Conservation (phyloP, 2,113 vertebrate species). For the Ia io region DNA sequence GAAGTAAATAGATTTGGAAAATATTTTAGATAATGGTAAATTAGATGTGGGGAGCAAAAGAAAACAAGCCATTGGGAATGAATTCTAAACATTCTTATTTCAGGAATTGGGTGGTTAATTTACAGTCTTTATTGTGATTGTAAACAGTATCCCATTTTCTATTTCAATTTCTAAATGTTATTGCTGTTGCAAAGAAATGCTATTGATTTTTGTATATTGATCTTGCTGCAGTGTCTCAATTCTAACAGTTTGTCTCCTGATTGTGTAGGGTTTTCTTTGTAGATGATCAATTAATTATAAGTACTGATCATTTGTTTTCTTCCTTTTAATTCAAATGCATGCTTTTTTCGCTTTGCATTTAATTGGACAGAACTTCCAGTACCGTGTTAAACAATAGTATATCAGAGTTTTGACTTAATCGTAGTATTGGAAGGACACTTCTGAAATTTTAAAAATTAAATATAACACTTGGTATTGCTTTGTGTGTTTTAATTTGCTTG, state of each 20-base stretch:
- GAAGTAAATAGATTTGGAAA: not conserved
- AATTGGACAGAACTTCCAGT: not conserved
- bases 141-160: slow-evolving; percentile 19
- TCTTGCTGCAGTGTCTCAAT: not conserved
- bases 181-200: not conserved
- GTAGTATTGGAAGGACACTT: not conserved
- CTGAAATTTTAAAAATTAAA: not conserved
- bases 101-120: not conserved
- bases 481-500: not conserved
- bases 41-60: not conserved
- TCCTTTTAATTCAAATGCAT: not conserved
- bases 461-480: not conserved
- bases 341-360: not conserved
- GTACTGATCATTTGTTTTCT: not conserved
- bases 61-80: not conserved
- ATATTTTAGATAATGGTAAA: not conserved
- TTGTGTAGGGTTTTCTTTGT: not conserved
- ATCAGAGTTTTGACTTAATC: not conserved
- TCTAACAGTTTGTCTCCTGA: slow-evolving; percentile 6
- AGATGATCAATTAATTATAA: slow-evolving; percentile 36
- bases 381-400: not conserved
- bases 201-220: slow-evolving; percentile 29
- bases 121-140: not conserved
- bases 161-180: slow-evolving; percentile 14
- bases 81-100: not conserved